phyloP scores from a whole-genome alignment of 2,113 vertebrate species.

The Laticauda laticaudata region DNA sequence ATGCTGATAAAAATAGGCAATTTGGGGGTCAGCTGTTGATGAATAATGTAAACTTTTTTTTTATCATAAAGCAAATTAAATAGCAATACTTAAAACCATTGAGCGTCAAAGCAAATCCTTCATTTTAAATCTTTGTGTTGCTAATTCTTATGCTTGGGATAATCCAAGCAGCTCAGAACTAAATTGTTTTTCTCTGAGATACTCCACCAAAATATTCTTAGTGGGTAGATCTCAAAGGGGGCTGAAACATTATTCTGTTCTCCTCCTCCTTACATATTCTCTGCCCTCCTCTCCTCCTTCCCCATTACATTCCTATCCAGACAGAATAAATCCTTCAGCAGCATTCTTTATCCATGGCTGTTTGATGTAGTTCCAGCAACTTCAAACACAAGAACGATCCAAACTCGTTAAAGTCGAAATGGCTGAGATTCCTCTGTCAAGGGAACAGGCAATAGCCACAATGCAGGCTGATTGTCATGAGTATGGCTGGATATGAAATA shows the following conservation, averaged over 20 bases:
- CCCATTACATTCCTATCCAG: constrained; percentile 60
- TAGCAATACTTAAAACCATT: neutral
- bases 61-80: neutral
- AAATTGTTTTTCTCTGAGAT: constrained; percentile 36
- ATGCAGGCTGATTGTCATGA: neutral
- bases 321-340: constrained; percentile 62
- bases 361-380: constrained; percentile 71
- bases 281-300: constrained; percentile 7
- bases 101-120: neutral
- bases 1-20: neutral
- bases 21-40: neutral
- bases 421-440: constrained; percentile 30
- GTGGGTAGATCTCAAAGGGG: constrained; percentile 40
- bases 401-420: constrained; percentile 56
- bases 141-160: neutral
- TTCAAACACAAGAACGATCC: constrained; percentile 62
- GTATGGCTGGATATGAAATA: neutral
- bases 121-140: neutral
- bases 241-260: constrained; percentile 50
- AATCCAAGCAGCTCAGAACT: constrained; percentile 27
- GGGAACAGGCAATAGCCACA: neutral
- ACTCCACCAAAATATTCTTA: constrained; percentile 44
- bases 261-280: neutral
- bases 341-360: constrained; percentile 52
- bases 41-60: neutral